Conservation (phyloP, 2,797 vertebrate species). For the Myiothlypis chrysogaster region DNA sequence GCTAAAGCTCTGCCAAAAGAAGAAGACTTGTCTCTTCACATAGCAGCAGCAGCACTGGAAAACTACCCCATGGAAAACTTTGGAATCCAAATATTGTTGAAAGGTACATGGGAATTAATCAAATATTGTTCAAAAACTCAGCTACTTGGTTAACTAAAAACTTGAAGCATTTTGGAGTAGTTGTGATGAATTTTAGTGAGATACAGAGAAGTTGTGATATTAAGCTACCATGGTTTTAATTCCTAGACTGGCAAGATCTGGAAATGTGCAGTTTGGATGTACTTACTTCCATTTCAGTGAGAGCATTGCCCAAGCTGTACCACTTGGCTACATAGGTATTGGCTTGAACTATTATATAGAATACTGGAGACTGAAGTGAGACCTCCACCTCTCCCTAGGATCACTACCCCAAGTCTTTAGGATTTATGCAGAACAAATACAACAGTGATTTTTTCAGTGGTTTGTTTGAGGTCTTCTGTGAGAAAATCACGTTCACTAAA, state of each 20-base stretch:
- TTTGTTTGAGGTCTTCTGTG: neutral
- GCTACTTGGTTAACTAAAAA: neutral
- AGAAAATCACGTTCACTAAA: neutral
- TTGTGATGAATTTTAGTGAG: neutral
- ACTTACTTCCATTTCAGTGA: neutral
- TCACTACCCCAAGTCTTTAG: neutral
- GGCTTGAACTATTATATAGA: neutral
- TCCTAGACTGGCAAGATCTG: neutral
- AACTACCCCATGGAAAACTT: neutral
- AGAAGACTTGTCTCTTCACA: neutral
- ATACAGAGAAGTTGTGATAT: neutral
- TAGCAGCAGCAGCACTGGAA: neutral
- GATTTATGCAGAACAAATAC: neutral
- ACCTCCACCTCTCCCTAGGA: rapidly evolving
- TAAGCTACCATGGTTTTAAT: neutral
- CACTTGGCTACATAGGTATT: rapidly evolving
- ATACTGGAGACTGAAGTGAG: neutral
- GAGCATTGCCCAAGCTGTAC: neutral
- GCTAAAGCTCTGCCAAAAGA: neutral
- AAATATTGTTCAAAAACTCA: neutral
- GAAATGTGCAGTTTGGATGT: neutral
- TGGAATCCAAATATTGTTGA: neutral
- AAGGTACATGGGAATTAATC: neutral
- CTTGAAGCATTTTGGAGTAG: neutral
- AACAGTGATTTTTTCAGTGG: neutral